Percentiles rank a stretch among this genome's conserved stretches.
Evolutionary conservation across 1,140 invertebrate genomes (phyloP).

Genomic region (Drosophila nigromelanica): DNA sequence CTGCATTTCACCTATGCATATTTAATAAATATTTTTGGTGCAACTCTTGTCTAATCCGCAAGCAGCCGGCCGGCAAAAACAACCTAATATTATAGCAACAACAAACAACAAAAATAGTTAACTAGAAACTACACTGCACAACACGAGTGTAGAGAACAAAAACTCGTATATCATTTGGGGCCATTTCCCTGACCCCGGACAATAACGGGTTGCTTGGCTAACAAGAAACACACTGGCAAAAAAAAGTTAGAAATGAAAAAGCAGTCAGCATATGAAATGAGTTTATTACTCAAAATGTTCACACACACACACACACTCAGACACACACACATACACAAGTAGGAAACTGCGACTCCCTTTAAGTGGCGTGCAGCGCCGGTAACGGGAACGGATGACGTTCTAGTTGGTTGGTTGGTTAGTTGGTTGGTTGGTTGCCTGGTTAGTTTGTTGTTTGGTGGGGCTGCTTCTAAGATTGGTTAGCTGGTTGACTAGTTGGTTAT

Average conservation of each 20-base stretch:
- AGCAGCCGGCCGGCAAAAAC: constrained; percentile 28
- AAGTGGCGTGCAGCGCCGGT: constrained; percentile 65
- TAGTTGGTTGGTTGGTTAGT: constrained; percentile 15
- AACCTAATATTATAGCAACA: constrained; percentile 6
- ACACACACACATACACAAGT: constrained; percentile 9
- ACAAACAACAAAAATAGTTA: constrained; percentile 30
- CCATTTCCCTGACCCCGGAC: constrained; percentile 18
- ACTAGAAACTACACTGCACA: constrained; percentile 37
- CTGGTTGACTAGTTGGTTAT: background rate
- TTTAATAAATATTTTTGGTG: constrained; percentile 63
- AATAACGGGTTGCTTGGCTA: constrained; percentile 48
- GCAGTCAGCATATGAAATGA: constrained; percentile 82
- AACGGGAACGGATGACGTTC: constrained; percentile 48
- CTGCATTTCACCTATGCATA: constrained; percentile 55
- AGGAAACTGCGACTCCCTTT: constrained; percentile 57
- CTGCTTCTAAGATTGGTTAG: constrained; percentile 9
- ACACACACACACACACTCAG: constrained; percentile 6
- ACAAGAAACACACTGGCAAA: constrained; percentile 65
- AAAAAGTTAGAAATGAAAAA: constrained; percentile 81
- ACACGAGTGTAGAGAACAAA: constrained; percentile 2
- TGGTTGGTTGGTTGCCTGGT: constrained; percentile 11
- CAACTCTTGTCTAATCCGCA: constrained; percentile 35
- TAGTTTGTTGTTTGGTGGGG: constrained; percentile 6
- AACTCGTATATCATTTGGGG: constrained; percentile 75
- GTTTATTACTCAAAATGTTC: constrained; percentile 80